Evolutionary conservation across 2,888 invertebrate genomes (phyloP).

Genomic region (Prosopocoilus inquinatus): DNA sequence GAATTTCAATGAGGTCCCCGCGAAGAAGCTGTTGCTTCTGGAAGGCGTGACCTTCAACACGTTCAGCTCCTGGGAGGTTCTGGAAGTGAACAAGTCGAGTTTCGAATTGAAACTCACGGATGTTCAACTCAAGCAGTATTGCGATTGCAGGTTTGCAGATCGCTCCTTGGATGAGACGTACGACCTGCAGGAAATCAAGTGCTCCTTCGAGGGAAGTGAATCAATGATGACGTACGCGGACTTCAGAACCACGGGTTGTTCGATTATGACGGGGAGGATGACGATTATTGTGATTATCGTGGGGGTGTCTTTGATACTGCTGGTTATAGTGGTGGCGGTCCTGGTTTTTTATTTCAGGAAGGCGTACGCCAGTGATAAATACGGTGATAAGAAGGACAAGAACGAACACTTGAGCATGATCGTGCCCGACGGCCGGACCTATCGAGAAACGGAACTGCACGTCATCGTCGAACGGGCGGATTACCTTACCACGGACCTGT

Average conservation of each 20-base stretch:
- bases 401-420: constrained; percentile 63
- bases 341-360: constrained; percentile 49
- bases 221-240: constrained; percentile 9
- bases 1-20: constrained; percentile 51
- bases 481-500: constrained; percentile 76
- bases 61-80: constrained; percentile 56
- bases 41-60: constrained; percentile 63
- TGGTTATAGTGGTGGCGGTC: constrained; percentile 46
- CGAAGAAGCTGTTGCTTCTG: constrained; percentile 55
- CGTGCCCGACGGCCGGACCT: constrained; percentile 78
- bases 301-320: constrained; percentile 52
- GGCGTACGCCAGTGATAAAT: constrained; percentile 45
- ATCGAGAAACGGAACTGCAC: constrained; percentile 82
- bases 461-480: constrained; percentile 83
- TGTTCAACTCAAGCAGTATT: constrained; percentile 42
- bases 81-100: constrained; percentile 58
- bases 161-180: constrained; percentile 16
- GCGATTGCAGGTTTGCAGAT: constrained; percentile 22
- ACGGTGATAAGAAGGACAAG: constrained; percentile 55
- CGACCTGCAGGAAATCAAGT: constrained; percentile 38
- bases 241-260: constrained; percentile 33
- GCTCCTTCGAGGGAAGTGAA: constrained; percentile 31
- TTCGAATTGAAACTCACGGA: constrained; percentile 59
- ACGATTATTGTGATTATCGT: constrained; percentile 42
- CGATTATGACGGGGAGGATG: constrained; percentile 39